Conservation (phyloP, 2,797 vertebrate genomes). For the Dermochelys coriacea region DNA sequence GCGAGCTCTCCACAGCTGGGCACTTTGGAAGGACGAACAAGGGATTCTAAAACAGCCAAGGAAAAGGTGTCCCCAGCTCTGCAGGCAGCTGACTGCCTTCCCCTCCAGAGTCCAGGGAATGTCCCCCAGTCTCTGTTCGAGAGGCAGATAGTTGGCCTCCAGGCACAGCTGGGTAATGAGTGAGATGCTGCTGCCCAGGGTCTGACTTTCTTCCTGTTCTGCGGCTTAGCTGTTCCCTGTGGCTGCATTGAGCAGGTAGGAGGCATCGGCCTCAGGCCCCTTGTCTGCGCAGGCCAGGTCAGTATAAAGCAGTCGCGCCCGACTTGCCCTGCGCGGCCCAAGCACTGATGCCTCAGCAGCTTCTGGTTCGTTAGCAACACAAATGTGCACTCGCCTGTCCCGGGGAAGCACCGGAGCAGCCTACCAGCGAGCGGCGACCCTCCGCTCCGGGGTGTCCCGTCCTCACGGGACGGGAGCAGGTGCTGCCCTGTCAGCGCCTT, state of each 20-base stretch:
- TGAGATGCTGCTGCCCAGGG: not conserved
- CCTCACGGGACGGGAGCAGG: not conserved
- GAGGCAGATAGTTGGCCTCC: not conserved
- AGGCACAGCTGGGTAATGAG: not conserved
- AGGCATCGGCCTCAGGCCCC: not conserved
- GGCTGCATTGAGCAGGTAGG: not conserved
- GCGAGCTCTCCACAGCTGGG: too few relatives aligned
- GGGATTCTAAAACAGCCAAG: not conserved
- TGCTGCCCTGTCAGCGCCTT: not conserved
- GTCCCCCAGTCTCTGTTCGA: not conserved
- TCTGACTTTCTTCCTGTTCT: not conserved
- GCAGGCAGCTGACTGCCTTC: not conserved
- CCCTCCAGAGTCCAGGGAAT: not conserved
- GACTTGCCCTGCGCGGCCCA: fast-evolving
- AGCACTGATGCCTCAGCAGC: not conserved
- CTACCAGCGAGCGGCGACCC: fast-evolving
- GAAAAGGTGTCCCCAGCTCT: not conserved
- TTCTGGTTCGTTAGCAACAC: not conserved
- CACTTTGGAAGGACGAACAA: not conserved
- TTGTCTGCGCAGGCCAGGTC: not conserved
- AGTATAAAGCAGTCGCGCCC: not conserved
- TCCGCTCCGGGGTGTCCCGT: fast-evolving
- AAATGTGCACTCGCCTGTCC: not conserved
- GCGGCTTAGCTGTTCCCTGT: not conserved
- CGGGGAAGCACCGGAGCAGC: fast-evolving